phyloP scores from a whole-genome alignment of 2,797 vertebrate genomes.

The Ctenopoma kingsleyae region DNA sequence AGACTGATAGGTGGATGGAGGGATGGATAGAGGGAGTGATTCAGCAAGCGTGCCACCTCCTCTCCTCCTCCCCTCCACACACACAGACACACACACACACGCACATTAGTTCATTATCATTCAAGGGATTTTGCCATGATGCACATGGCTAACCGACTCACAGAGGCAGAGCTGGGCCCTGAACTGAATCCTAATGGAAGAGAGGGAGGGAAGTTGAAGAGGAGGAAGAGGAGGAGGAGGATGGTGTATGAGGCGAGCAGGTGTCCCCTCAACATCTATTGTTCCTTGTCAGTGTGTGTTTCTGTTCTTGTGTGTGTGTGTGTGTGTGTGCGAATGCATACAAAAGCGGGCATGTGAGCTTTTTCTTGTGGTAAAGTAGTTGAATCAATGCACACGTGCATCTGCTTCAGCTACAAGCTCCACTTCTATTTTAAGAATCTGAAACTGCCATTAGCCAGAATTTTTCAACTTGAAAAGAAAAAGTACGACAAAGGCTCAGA shows the following conservation, averaged over 20 bases:
- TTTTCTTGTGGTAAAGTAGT: constrained; percentile 14
- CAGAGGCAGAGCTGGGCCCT: constrained; percentile 72
- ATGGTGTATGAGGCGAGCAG: constrained; percentile 71
- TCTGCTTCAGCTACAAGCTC: neutral
- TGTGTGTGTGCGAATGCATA: constrained; percentile 1
- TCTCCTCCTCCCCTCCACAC: constrained; percentile 35
- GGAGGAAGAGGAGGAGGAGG: constrained; percentile 32
- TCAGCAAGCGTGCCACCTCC: constrained; percentile 66
- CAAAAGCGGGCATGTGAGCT: neutral
- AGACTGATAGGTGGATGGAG: constrained; percentile 44
- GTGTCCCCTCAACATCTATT: constrained; percentile 77
- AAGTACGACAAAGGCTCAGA: neutral
- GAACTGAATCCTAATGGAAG: constrained; percentile 82
- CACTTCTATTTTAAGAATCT: constrained; percentile 19
- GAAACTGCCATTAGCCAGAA: constrained; percentile 16
- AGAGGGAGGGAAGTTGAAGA: constrained; percentile 39
- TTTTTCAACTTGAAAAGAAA: neutral
- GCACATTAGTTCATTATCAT: constrained; percentile 81
- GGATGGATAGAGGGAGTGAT: constrained; percentile 65
- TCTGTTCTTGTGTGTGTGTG: constrained; percentile 10
- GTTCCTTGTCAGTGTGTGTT: constrained; percentile 44
- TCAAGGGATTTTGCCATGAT: constrained; percentile 80
- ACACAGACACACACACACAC: constrained; percentile 55
- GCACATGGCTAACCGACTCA: constrained; percentile 84
- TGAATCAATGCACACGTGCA: constrained; percentile 14